These are phyloP conservation scores for Montipora efflorescens DNA, from an alignment of 64 coral and sea anemone species.

Conservation along the genomic window DNA sequence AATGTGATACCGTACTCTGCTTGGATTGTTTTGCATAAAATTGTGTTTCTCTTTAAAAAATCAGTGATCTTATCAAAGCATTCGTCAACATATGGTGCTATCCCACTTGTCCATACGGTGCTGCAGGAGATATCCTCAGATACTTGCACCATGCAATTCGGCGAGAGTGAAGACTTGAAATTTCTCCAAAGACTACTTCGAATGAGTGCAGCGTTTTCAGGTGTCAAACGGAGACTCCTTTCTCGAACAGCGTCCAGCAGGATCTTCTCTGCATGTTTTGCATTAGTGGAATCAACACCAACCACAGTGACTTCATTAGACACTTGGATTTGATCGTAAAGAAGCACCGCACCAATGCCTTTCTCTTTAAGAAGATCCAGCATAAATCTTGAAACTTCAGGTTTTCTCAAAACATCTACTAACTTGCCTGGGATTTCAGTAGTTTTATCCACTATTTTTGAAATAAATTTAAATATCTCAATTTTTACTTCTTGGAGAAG, in stretches of 20 bases:
- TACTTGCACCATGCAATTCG: not conserved
- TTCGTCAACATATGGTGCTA: not conserved
- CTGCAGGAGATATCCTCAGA: slow-evolving; percentile 8
- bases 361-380: not conserved
- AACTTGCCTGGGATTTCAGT: not conserved
- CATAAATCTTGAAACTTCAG: not conserved
- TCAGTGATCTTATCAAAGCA: no score
- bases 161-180: not conserved
- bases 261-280: slow-evolving; percentile 13
- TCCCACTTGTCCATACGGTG: slow-evolving; percentile 54
- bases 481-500: not conserved
- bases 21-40: no score
- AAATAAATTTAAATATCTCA: not conserved
- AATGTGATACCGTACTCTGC: slow-evolving; percentile 6
- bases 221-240: slow-evolving; percentile 24
- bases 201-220: slow-evolving; percentile 37
- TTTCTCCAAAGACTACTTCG: slow-evolving; percentile 32
- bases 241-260: slow-evolving; percentile 45
- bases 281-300: slow-evolving; percentile 31
- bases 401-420: not conserved
- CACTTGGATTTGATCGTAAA: slow-evolving; percentile 29
- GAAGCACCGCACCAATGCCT: not conserved
- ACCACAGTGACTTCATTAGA: slow-evolving; percentile 50
- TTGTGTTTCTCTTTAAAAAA: no score
- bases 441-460: slow-evolving; percentile 3